phyloP scores from a whole-genome alignment of 2,113 vertebrate genomes.

The Ceyx cyanopectus region DNA sequence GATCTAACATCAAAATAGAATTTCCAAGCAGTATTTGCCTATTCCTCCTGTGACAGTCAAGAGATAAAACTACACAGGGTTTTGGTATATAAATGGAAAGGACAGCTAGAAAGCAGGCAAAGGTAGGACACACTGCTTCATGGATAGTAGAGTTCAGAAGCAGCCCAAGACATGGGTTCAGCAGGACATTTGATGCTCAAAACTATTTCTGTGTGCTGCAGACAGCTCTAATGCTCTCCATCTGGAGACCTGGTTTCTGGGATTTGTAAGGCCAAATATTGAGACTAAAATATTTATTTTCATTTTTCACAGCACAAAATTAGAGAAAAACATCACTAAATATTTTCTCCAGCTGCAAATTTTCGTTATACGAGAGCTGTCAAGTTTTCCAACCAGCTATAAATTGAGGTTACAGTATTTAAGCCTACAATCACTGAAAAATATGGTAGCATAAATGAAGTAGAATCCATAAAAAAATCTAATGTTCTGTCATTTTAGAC shows the following conservation, averaged over 20 bases:
- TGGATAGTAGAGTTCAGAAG: neutral
- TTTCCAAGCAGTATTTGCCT: neutral
- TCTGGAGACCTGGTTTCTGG: neutral
- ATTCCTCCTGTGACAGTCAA: neutral
- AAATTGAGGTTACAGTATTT: neutral
- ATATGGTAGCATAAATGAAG: neutral
- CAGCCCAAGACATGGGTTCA: neutral
- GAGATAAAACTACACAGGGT: neutral
- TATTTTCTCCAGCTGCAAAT: neutral
- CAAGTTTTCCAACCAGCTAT: neutral
- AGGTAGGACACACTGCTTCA: neutral
- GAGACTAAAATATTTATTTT: neutral
- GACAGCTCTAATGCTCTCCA: rapidly evolving
- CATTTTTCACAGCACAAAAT: neutral
- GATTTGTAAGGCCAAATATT: neutral
- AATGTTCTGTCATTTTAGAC: neutral
- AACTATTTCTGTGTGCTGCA: neutral
- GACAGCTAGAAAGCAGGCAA: neutral
- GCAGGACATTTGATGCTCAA: neutral
- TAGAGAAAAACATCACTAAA: neutral
- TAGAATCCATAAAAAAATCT: neutral
- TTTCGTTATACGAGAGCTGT: neutral
- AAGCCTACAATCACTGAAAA: neutral
- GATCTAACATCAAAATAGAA: neutral
- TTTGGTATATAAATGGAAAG: neutral